phyloP scores from a whole-genome alignment of 30 jellyfish, hydroid and myxozoan species.

The Aurelia coerulea region DNA sequence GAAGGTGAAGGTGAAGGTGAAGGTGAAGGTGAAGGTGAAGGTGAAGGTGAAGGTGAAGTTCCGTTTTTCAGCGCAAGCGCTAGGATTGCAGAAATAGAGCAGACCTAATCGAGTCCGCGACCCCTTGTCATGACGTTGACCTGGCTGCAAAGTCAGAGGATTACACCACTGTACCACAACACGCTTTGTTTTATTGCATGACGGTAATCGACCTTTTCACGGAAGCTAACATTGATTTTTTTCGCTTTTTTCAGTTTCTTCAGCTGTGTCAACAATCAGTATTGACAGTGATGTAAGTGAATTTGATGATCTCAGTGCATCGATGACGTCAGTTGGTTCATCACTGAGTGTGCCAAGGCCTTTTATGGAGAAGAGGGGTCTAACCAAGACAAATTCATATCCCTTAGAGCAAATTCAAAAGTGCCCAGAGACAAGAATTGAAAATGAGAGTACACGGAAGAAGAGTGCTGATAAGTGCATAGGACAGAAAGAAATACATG shows the following conservation, averaged over 20 bases:
- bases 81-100: too few relatives aligned
- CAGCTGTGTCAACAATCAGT: slow-evolving; percentile 68
- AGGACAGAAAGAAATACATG: slow-evolving; percentile 21
- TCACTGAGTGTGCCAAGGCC: slow-evolving; percentile 42
- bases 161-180: too few relatives aligned
- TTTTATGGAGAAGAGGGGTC: slow-evolving; percentile 21
- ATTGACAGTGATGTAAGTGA: slow-evolving; percentile 69
- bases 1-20: too few relatives aligned
- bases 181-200: too few relatives aligned
- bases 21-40: too few relatives aligned
- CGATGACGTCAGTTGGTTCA: slow-evolving; percentile 67
- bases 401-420: slow-evolving; percentile 50
- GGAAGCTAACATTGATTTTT: neutral
- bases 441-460: neutral
- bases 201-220: too few relatives aligned
- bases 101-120: too few relatives aligned
- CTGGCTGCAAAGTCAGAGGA: too few relatives aligned
- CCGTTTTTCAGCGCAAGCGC: too few relatives aligned
- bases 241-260: slow-evolving; percentile 33
- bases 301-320: slow-evolving; percentile 52
- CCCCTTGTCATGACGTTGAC: too few relatives aligned
- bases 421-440: slow-evolving; percentile 7
- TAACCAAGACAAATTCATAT: slow-evolving; percentile 11
- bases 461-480: neutral
- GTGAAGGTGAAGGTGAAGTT: too few relatives aligned